phyloP scores from a whole-genome alignment of 2,113 vertebrate genomes.

The Microcebus tavaratra region DNA sequence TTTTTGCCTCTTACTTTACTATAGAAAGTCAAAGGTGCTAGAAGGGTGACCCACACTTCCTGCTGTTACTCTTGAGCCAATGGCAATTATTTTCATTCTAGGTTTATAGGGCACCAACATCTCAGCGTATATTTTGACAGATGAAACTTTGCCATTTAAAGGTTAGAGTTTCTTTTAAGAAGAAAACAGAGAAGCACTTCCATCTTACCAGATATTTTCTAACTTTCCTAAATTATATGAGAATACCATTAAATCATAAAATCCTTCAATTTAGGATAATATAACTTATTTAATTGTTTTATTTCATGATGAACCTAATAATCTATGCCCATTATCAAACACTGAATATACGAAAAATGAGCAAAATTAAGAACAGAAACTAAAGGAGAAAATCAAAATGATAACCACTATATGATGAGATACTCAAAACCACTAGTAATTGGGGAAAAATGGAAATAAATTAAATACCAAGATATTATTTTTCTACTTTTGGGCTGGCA shows the following conservation, averaged over 20 bases:
- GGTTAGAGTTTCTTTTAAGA: slow-evolving; percentile 56
- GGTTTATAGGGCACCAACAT: slow-evolving; percentile 53
- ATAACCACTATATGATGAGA: neutral
- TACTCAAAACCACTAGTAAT: neutral
- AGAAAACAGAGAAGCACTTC: slow-evolving; percentile 29
- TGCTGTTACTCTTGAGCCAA: slow-evolving; percentile 26
- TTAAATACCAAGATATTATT: neutral
- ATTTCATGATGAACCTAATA: neutral
- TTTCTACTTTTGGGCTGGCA: neutral
- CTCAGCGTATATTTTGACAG: slow-evolving; percentile 61
- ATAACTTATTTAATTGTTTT: neutral
- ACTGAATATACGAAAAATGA: neutral
- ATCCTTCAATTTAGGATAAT: neutral
- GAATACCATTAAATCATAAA: neutral
- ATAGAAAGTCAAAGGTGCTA: neutral
- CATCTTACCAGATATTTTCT: slow-evolving; percentile 50
- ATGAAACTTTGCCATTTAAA: slow-evolving; percentile 75
- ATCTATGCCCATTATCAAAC: neutral
- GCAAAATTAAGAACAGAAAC: neutral
- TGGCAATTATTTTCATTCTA: slow-evolving; percentile 60
- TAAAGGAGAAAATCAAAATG: neutral
- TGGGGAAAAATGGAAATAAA: neutral
- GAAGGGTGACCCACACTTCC: neutral
- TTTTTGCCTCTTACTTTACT: neutral
- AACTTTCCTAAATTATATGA: neutral